Base-by-base conservation (phyloP, 1,140 invertebrate species). In the Drosophila ananassae region DNA sequence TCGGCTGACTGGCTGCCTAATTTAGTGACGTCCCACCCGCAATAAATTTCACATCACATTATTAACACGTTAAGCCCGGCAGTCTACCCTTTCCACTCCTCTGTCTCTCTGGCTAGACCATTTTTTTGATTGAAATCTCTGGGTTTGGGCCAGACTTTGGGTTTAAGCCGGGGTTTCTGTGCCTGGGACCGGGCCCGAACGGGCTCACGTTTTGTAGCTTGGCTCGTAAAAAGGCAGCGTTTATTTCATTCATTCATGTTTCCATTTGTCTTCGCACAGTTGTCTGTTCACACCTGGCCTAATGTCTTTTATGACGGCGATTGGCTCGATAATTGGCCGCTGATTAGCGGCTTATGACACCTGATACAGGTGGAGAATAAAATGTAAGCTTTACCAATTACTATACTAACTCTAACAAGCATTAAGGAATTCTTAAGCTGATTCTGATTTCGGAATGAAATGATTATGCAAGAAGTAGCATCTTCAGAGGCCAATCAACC, bases 111-210 rank as follows among this genome's bases (percentile, higher is more conserved):
- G 60, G 73, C 77, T 85, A 87, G 75, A 87, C 69, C 68, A 75
- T 64, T 71, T 85, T 85, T 75, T 64, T 87, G 83, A 85, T 89
- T 85, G 83, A 85, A 89, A 85, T 85, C 82, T 85, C 71, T 78
- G 64, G 54, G 58, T 57, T 34, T 41, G 28, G 28, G 48, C 24
- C 51, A 62, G 4, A 12, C 34, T 3, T 22, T 44, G 32, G 24
- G 47, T 51, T 24, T 21, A 12, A 50, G 67, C 53, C 48, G 56
- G 52, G 44, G 44, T 37, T 64, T 28, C 25, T 7, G 25, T 28
- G 25, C 25, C 25, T 28, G 46, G 46, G 67, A 50, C 21, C 37
- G 46, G 46, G 67, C 58, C 21, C 37, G 25, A 44, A 55, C 62
- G 54, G 5, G 64, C 82, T 79, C 83, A 89, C 83, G 83, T 79